phyloP scores from a whole-genome alignment of 2,113 vertebrate genomes.

The Symphodus melops region DNA sequence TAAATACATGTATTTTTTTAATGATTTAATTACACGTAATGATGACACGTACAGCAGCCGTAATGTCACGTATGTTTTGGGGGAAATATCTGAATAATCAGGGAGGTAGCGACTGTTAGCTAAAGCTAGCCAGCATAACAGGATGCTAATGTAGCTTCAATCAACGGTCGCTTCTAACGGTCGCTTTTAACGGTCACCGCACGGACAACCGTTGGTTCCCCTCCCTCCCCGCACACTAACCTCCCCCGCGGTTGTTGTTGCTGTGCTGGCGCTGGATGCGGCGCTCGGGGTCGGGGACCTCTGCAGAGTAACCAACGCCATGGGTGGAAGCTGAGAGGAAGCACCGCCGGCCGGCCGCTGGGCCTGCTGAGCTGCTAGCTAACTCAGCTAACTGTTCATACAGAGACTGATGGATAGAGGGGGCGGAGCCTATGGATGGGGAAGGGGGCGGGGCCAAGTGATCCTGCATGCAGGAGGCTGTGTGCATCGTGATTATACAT shows the following conservation, averaged over 20 bases:
- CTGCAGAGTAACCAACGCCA: conserved; percentile 96
- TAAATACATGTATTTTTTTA: neutral
- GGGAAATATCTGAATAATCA: neutral
- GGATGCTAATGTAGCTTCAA: conserved; percentile 53
- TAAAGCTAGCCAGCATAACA: conserved; percentile 56
- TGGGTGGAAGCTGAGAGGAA: conserved; percentile 77
- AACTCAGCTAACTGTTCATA: conserved; percentile 56
- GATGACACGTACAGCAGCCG: too few species aligned
- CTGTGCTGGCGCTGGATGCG: conserved; percentile 92
- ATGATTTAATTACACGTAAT: too few species aligned
- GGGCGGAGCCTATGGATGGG: too few species aligned
- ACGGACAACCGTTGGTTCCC: conserved; percentile 7
- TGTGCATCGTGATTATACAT: too few species aligned
- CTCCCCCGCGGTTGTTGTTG: conserved; percentile 84
- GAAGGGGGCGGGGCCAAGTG: conserved; percentile 10
- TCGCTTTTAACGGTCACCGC: conserved; percentile 5
- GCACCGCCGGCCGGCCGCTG: conserved; percentile 65
- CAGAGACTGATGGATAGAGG: conserved; percentile 26
- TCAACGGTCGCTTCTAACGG: conserved; percentile 49
- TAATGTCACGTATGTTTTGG: neutral
- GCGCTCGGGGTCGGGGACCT: conserved; percentile 96
- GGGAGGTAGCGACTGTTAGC: conserved; percentile 27
- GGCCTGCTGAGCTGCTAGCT: conserved; percentile 73
- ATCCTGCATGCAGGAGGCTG: conserved; percentile 26
- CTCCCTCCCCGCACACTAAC: conserved; percentile 66